Conservation (phyloP, 2,888 invertebrate species). For the Metalampra italica region DNA sequence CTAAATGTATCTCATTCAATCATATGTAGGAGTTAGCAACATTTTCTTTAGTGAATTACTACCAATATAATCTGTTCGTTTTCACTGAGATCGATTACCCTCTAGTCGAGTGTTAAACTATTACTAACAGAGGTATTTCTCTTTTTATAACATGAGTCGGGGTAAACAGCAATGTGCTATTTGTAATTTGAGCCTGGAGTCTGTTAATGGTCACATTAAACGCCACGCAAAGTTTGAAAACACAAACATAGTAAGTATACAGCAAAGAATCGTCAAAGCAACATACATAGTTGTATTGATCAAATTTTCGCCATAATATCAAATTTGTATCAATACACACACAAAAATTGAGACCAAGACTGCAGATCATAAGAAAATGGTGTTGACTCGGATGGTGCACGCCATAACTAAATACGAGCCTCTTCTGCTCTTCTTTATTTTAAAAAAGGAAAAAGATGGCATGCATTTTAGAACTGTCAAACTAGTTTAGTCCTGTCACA, state of each 20-base stretch:
- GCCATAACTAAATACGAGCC: no score
- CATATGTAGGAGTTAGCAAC: constrained; percentile 56
- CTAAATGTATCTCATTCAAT: constrained; percentile 7
- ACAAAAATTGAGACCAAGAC: no score
- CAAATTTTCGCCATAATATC: neutral
- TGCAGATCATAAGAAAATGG: no score
- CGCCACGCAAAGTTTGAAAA: no score
- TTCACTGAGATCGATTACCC: constrained; percentile 60
- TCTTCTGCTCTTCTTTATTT: no score
- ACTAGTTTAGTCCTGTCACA: no score
- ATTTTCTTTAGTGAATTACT: constrained; percentile 36
- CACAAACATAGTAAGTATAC: no score
- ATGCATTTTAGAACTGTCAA: no score
- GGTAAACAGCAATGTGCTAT: constrained; percentile 29
- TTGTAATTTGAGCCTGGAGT: constrained; percentile 37
- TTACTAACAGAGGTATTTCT: constrained; percentile 44
- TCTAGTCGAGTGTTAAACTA: constrained; percentile 48
- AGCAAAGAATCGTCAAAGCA: neutral
- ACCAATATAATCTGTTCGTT: constrained; percentile 35
- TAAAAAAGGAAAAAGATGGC: no score
- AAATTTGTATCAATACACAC: no score
- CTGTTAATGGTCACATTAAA: neutral
- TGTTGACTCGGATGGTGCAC: no score
- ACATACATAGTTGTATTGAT: neutral
- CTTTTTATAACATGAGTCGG: constrained; percentile 22